Percentiles rank a stretch among this genome's conserved stretches.
These are phyloP conservation scores for Ceratina australensis DNA, from an alignment of 1,140 invertebrate genomes.

Conservation along the genomic window DNA sequence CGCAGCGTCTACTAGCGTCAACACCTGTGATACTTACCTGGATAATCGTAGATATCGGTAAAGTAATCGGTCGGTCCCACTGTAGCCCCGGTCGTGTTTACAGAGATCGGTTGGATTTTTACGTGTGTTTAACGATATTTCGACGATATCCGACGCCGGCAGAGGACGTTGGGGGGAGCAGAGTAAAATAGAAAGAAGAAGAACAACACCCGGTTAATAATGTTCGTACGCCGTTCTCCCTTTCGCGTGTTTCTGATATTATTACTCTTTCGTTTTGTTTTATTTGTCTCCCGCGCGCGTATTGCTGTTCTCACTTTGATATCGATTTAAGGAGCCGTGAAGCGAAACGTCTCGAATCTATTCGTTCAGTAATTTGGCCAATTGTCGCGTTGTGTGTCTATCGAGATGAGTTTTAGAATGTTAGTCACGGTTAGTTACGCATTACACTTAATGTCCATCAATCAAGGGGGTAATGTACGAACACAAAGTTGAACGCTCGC, in stretches of 20 bases:
- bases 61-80: constrained; percentile 39
- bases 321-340: neutral
- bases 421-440: constrained; percentile 52
- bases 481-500: constrained; percentile 6
- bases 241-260: constrained; percentile 17
- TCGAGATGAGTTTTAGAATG: constrained; percentile 48
- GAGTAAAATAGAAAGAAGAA: constrained; percentile 74
- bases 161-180: constrained; percentile 68
- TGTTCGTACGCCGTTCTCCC: constrained; percentile 5
- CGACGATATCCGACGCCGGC: constrained; percentile 61
- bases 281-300: neutral
- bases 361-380: constrained; percentile 55
- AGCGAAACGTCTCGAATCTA: constrained; percentile 3
- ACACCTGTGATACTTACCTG: constrained; percentile 54
- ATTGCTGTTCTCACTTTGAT: neutral
- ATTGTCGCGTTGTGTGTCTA: constrained; percentile 73
- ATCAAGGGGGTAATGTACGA: neutral
- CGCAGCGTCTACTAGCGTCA: constrained; percentile 12
- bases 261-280: constrained; percentile 6
- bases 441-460: neutral
- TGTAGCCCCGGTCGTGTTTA: constrained; percentile 41
- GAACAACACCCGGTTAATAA: constrained; percentile 72
- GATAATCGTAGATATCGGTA: constrained; percentile 55
- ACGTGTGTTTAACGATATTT: constrained; percentile 40
- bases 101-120: constrained; percentile 8